Evolutionary conservation across 2,888 invertebrate species (phyloP).

Genomic region (Drosophila atripex): DNA sequence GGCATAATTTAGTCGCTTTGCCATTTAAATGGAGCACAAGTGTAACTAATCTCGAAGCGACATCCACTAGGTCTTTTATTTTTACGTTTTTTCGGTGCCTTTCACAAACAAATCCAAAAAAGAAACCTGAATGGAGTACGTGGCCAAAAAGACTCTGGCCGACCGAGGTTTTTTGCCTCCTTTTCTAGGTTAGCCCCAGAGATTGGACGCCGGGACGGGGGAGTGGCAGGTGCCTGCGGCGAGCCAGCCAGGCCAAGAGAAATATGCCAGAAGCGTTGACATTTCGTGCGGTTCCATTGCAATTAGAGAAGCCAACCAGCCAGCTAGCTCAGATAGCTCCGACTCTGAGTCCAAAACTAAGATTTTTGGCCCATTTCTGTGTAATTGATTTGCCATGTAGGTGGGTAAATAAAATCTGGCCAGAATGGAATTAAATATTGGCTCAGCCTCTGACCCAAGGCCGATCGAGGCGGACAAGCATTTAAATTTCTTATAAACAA

Average conservation of each 20-base stretch:
- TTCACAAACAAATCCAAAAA: conserved; percentile 64
- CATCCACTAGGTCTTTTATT: conserved; percentile 50
- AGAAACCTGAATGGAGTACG: conserved; percentile 54
- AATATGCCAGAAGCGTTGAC: conserved; percentile 70
- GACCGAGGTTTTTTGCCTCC: conserved; percentile 37
- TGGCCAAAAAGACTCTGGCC: conserved; percentile 41
- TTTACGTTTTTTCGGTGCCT: conserved; percentile 54
- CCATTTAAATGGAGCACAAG: conserved; percentile 80
- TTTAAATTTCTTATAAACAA: conserved; percentile 63
- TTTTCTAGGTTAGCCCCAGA: conserved; percentile 71
- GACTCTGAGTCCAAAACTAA: conserved; percentile 5
- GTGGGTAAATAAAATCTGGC: conserved; percentile 29
- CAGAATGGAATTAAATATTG: conserved; percentile 52
- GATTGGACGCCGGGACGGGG: conserved; percentile 31
- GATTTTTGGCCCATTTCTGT: conserved; percentile 47
- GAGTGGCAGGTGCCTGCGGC: conserved; percentile 65
- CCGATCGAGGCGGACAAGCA: conserved; percentile 17
- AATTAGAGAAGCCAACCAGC: conserved; percentile 66
- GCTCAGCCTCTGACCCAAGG: conserved; percentile 19
- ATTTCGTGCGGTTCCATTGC: conserved; percentile 69
- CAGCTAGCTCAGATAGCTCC: conserved; percentile 7
- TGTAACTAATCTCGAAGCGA: conserved; percentile 77
- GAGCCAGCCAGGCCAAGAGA: conserved; percentile 46
- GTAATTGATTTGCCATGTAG: conserved; percentile 69
- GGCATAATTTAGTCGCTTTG: conserved; percentile 78